Conservation (phyloP, 2,797 vertebrate genomes). For the Thripadectes ignobilis region DNA sequence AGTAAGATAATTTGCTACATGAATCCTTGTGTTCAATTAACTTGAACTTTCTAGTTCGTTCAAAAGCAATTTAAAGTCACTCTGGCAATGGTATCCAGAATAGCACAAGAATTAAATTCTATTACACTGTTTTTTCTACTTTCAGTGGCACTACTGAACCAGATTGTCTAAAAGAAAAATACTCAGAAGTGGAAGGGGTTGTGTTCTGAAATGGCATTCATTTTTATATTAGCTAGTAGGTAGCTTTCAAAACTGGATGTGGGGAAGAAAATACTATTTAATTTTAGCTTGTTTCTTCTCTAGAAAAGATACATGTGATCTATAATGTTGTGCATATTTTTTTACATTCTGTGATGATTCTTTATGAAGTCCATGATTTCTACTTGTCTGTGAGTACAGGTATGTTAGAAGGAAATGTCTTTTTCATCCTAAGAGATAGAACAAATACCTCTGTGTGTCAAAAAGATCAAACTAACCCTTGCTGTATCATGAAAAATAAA, state of each 20-base stretch:
- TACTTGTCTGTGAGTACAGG: neutral
- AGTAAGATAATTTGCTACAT: slow-evolving; percentile 36
- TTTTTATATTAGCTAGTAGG: neutral
- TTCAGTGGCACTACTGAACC: neutral
- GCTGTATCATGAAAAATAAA: neutral
- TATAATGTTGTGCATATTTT: neutral
- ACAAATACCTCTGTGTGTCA: neutral
- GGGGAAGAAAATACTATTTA: neutral
- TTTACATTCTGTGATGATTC: neutral
- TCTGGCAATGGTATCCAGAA: slow-evolving; percentile 1
- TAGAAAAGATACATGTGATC: neutral
- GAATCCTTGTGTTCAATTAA: slow-evolving; percentile 57
- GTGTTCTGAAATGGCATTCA: neutral
- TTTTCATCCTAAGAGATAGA: neutral
- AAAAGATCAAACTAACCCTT: neutral
- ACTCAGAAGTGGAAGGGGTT: neutral
- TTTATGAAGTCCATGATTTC: neutral
- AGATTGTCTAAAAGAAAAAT: neutral
- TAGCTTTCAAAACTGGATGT: neutral
- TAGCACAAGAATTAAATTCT: slow-evolving; percentile 25
- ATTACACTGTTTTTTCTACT: neutral
- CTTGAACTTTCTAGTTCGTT: neutral
- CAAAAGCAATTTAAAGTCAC: slow-evolving; percentile 39
- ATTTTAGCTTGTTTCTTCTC: neutral
- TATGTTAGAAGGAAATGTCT: neutral